Conservation (phyloP, 2,113 vertebrate genomes). For the Marcusenius ussheri region DNA sequence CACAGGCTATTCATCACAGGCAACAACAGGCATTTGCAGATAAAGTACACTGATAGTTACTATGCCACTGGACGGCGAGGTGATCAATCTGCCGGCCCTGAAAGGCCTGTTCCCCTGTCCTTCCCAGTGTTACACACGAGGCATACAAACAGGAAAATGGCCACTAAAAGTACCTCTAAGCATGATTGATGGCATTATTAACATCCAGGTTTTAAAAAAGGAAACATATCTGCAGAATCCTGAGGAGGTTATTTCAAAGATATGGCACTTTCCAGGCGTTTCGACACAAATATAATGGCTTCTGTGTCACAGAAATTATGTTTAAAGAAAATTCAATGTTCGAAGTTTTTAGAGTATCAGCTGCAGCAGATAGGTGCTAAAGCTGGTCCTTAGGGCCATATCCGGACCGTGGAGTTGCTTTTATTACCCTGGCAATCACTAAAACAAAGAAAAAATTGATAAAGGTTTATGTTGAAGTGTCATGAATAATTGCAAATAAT, state of each 20-base stretch:
- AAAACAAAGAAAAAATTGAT: background rate
- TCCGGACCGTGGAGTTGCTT: background rate
- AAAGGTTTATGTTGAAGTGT: background rate
- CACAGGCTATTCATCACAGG: slow-evolving; percentile 32
- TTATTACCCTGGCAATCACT: background rate
- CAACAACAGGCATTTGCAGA: slow-evolving; percentile 18
- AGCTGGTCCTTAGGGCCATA: background rate
- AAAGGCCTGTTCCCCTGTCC: slow-evolving; percentile 4
- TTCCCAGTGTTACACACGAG: background rate
- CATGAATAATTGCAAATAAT: background rate
- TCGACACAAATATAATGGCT: background rate
- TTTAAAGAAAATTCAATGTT: background rate
- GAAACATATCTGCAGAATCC: background rate
- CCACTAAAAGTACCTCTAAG: background rate
- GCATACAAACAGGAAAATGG: background rate
- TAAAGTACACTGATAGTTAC: slow-evolving; percentile 25
- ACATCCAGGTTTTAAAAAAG: background rate
- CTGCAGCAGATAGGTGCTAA: background rate
- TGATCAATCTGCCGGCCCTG: slow-evolving; percentile 29
- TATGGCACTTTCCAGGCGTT: background rate
- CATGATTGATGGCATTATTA: background rate
- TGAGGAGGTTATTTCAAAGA: background rate
- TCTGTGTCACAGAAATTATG: background rate
- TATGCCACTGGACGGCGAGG: slow-evolving; percentile 19
- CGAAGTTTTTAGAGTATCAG: background rate